Conservation (phyloP, 2,113 vertebrate species). For the Pseudolaguvia tuberculata region DNA sequence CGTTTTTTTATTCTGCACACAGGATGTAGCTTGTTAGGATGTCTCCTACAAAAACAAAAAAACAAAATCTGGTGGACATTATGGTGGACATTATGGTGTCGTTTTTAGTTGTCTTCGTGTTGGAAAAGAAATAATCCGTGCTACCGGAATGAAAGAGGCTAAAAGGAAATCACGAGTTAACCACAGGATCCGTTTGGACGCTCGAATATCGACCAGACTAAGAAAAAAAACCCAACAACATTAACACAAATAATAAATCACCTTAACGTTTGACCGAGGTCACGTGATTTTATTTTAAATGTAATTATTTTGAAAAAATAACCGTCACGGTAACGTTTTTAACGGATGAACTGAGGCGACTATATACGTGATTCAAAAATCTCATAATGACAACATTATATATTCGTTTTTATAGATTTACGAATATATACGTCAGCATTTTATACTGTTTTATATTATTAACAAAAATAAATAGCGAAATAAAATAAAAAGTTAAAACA, state of each 20-base stretch:
- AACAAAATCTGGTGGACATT: background rate
- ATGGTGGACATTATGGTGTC: background rate
- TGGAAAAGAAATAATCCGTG: background rate
- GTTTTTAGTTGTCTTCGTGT: background rate
- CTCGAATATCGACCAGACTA: too few species aligned
- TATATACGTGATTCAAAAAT: too few species aligned
- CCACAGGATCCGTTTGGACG: constrained; percentile 1
- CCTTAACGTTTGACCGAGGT: background rate
- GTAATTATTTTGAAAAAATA: too few species aligned
- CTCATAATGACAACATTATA: too few species aligned
- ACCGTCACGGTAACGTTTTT: background rate
- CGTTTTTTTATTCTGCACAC: background rate
- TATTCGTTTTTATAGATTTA: too few species aligned
- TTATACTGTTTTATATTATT: too few species aligned
- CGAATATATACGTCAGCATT: too few species aligned
- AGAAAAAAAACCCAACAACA: background rate
- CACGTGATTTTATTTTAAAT: background rate
- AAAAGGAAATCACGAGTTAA: constrained; percentile 46
- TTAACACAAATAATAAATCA: background rate
- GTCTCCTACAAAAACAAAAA: background rate
- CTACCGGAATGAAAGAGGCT: background rate
- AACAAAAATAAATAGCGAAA: too few species aligned
- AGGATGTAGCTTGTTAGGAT: background rate
- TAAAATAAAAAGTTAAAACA: too few species aligned
- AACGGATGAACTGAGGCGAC: background rate